Evolutionary conservation across 2,888 invertebrate species (phyloP), one percentile per base, ranked within the genome.

Genomic region (Phrixothrix hirtus): DNA sequence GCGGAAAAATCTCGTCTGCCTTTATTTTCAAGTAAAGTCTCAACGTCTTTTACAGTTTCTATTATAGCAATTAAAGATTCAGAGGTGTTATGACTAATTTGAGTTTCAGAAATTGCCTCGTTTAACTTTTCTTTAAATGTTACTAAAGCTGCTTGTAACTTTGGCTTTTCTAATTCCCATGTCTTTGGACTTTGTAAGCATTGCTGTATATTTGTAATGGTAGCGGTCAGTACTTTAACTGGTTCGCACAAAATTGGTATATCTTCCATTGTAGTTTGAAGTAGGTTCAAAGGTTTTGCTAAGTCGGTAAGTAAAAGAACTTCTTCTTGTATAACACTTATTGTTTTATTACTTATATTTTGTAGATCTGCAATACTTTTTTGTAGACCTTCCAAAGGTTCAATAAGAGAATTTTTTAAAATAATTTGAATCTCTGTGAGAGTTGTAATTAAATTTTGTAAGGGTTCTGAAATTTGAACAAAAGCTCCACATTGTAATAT

Each of bases 141-240:
- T 37, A 36, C 9, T 10, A 53, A 42, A 7, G 63, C 63, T 41
- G 51, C 32, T 36, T 49, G 29, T 9, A 63, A 12, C 15, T 55
- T 51, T 27, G 57, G 36, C 11, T 57, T 58, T 31, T 61, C 55
- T 1, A 55, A 29, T 16, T 58, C 51, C 16, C 34, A 42, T 4
- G 65, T 45, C 6, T 58, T 38, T 13, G 65, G 60, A 29, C 59
- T 63, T 10, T 61, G 58, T 6, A 63, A 6, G 9, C 57, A 43
- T 9, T 31, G 41, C 34, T 61, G 49, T 16, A 63, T 30, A n/a
- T 37, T 37, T 21, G 62, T 45, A n/a, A 63, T 25, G 4, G 61
- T 34, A 11, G 47, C 44, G 17, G 48, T 47, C 4, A 67, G 37
- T 31, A 60, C 16, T 31, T 45, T n/a, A 7, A 45, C 25, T 5